Evolutionary conservation across 1,140 invertebrate species (phyloP).

Genomic region (Zaprionus lachaisei): DNA sequence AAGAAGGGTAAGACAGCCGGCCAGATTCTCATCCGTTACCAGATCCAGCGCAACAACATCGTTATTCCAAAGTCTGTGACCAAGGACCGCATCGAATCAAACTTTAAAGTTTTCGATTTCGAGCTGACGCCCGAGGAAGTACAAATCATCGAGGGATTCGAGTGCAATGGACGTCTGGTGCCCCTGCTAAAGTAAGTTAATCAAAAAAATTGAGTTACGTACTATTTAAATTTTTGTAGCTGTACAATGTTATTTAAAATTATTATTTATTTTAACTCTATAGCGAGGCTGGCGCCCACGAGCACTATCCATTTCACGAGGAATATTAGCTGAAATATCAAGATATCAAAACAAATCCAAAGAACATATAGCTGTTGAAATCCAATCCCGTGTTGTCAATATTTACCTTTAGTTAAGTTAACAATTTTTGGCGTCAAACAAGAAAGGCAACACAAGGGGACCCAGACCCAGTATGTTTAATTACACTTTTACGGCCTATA

Average conservation of each 20-base stretch:
- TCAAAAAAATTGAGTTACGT: background rate
- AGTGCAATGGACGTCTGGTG: conserved; percentile 85
- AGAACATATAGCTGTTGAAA: conserved; percentile 5
- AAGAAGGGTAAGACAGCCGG: conserved; percentile 89
- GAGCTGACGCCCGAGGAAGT: conserved; percentile 87
- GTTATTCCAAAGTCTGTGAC: conserved; percentile 88
- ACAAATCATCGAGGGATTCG: conserved; percentile 84
- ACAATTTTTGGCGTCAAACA: conserved; percentile 28
- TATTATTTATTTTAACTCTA: conserved; percentile 34
- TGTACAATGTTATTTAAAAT: conserved; percentile 9
- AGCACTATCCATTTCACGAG: conserved; percentile 85
- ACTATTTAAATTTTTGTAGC: background rate
- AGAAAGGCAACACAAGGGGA: conserved; percentile 23
- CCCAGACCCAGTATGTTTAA: conserved; percentile 33
- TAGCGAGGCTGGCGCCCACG: conserved; percentile 64
- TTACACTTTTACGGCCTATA: conserved; percentile 23
- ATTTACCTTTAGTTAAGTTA: conserved; percentile 37
- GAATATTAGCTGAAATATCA: conserved; percentile 75
- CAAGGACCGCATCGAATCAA: conserved; percentile 88
- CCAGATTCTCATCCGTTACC: conserved; percentile 90
- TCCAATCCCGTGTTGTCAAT: conserved; percentile 6
- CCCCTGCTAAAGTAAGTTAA: conserved; percentile 84
- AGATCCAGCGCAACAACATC: conserved; percentile 88
- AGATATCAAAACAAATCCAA: background rate
- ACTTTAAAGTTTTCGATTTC: conserved; percentile 91